phyloP scores from a whole-genome alignment of 2,113 vertebrate species.

The Turnix velox region DNA sequence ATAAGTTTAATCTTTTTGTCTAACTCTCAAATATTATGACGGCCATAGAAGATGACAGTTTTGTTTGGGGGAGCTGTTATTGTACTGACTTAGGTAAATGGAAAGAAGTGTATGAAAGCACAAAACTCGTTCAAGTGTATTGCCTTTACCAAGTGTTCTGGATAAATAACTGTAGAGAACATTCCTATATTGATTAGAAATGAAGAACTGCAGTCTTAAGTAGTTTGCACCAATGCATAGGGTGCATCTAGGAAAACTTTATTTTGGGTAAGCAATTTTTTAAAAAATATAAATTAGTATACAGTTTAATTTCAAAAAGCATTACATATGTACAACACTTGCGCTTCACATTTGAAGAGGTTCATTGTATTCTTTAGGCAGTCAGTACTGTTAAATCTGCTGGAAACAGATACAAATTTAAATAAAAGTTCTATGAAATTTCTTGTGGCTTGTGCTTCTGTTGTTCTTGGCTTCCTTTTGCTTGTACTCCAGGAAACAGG shows the following conservation, averaged over 20 bases:
- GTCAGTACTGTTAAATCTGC: slow-evolving; percentile 10
- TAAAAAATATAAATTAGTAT: not conserved
- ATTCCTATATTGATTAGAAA: not conserved
- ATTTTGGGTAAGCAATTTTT: not conserved
- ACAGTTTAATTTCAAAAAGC: not conserved
- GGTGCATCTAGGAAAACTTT: not conserved
- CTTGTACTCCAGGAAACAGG: slow-evolving; percentile 18
- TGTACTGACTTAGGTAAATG: not conserved
- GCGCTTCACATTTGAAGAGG: not conserved
- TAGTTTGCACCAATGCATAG: not conserved
- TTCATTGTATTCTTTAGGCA: slow-evolving; percentile 6
- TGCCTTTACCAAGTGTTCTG: not conserved
- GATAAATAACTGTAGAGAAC: not conserved
- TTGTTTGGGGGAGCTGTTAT: not conserved
- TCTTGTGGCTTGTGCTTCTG: slow-evolving; percentile 26
- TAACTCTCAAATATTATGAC: not conserved
- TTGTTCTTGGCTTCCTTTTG: slow-evolving; percentile 8
- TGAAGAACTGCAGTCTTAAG: not conserved
- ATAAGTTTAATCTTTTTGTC: not conserved
- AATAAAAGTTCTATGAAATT: slow-evolving; percentile 52
- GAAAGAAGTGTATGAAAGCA: not conserved
- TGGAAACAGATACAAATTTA: slow-evolving; percentile 16
- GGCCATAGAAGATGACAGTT: not conserved
- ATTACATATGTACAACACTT: not conserved
- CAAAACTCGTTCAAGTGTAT: not conserved